These are phyloP conservation scores for Cercopithecus neglectus DNA, from an alignment of 2,797 vertebrate genomes.

Conservation along the genomic window DNA sequence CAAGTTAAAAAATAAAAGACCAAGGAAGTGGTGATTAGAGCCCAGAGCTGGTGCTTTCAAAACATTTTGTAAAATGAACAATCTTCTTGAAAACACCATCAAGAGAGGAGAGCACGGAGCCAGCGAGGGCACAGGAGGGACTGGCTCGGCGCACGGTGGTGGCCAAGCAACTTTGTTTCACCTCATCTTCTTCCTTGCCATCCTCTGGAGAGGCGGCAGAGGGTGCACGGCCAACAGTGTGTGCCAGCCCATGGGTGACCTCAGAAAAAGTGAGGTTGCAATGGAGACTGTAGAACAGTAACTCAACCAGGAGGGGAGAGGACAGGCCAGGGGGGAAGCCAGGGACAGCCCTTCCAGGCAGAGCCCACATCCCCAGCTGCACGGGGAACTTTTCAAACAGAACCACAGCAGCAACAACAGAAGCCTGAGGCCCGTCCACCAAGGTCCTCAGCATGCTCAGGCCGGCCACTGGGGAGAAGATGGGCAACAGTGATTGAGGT, in stretches of 20 bases:
- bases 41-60: background rate
- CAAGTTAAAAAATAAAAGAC: background rate
- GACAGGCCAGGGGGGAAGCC: rapidly evolving
- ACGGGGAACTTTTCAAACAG: background rate
- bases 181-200: background rate
- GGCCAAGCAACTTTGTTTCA: background rate
- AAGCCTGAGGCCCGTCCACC: background rate
- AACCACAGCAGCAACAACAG: no score
- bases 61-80: background rate
- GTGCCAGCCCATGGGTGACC: background rate
- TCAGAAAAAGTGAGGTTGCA: rapidly evolving
- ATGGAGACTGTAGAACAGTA: background rate
- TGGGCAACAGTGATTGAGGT: background rate
- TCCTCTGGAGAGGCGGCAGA: background rate
- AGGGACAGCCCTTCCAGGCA: background rate
- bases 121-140: background rate
- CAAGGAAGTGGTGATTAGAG: background rate
- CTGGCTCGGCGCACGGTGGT: rapidly evolving
- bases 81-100: background rate
- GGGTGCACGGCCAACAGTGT: background rate
- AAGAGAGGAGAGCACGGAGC: background rate
- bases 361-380: rapidly evolving
- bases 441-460: background rate
- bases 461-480: background rate
- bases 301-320: rapidly evolving